Conservation (phyloP, 2,113 vertebrate species). For the Arenaria interpres region DNA sequence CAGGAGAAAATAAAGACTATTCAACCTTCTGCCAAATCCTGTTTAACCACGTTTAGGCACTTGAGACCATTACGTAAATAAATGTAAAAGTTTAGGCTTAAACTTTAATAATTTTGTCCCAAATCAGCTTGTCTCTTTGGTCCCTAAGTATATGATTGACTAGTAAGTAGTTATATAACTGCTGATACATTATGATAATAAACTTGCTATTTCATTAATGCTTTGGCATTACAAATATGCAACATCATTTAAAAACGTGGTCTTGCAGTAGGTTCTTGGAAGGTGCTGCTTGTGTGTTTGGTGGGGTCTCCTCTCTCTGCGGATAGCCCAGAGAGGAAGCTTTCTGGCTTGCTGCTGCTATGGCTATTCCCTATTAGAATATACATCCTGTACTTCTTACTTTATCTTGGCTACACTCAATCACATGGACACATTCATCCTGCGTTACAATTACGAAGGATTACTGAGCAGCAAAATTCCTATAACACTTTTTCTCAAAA, state of each 20-base stretch:
- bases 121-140: neutral
- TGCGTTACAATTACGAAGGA: neutral
- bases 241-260: neutral
- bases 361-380: neutral
- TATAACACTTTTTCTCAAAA: neutral
- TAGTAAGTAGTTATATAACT: neutral
- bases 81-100: neutral
- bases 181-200: neutral
- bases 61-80: neutral
- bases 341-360: neutral
- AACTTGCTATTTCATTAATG: neutral
- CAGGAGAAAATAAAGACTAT: neutral
- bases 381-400: neutral
- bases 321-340: neutral
- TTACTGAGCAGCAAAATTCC: neutral
- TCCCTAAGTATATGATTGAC: neutral
- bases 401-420: neutral
- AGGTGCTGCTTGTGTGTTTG: neutral
- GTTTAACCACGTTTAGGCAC: neutral
- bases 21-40: neutral
- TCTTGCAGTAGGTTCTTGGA: neutral
- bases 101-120: neutral
- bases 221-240: neutral
- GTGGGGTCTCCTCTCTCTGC: neutral
- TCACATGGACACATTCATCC: neutral